Conservation (phyloP, 2,113 vertebrate species). For the Bostrychus sinensis region DNA sequence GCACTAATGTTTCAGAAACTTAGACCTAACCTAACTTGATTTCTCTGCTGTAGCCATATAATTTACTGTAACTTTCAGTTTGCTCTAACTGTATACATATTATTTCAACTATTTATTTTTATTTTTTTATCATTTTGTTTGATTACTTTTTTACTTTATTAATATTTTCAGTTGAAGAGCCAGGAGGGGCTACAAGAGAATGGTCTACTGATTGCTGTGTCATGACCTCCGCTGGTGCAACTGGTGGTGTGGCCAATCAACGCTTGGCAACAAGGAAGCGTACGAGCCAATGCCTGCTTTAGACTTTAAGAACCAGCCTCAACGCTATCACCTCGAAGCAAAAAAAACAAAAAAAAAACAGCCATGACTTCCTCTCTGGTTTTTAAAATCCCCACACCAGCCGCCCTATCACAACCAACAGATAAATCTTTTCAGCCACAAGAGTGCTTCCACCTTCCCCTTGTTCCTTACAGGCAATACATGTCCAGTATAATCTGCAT, state of each 20-base stretch:
- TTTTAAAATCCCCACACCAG: conserved; percentile 22
- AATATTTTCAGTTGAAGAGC: conserved; percentile 78
- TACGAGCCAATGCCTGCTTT: conserved; percentile 69
- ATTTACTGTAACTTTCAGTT: background rate
- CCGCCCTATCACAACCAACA: conserved; percentile 25
- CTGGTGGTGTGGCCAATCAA: conserved; percentile 56
- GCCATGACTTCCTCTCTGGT: conserved; percentile 37
- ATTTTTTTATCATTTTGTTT: conserved; percentile 6
- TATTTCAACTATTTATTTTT: background rate
- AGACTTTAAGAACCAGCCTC: conserved; percentile 66
- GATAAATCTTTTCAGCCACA: conserved; percentile 9
- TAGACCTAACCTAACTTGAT: conserved; percentile 12
- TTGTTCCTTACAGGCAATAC: conserved; percentile 24
- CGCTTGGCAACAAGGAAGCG: conserved; percentile 68
- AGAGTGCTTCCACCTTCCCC: conserved; percentile 29
- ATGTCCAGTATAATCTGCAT: conserved; percentile 46
- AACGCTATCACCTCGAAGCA: conserved; percentile 61
- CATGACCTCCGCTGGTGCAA: conserved; percentile 68
- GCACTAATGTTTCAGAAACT: background rate
- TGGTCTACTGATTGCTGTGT: conserved; percentile 60
- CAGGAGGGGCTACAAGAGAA: conserved; percentile 71
- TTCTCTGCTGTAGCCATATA: background rate
- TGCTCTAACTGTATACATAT: background rate
- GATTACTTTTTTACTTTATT: background rate
- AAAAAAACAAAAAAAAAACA: too few species aligned